A percentile compares a stretch with the other conserved stretches of the same genome.
Evolutionary conservation across 1,140 invertebrate genomes (phyloP).

Genomic region (Drosophila ambigua): DNA sequence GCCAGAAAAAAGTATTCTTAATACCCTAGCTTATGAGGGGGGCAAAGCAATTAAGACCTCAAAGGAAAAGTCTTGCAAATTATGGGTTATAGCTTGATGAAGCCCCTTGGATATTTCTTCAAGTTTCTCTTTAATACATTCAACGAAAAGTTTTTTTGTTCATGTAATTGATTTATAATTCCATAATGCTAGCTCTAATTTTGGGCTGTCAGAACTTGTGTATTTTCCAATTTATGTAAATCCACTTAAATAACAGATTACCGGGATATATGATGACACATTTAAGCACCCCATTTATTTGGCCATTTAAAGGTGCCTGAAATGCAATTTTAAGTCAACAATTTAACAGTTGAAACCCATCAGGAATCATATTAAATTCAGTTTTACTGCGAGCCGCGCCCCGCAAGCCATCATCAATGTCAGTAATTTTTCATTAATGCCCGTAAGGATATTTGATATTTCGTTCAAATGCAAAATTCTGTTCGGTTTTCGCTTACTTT

Average conservation of each 20-base stretch:
- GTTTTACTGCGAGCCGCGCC: neutral
- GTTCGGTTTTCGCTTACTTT: constrained; percentile 12
- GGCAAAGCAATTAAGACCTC: constrained; percentile 51
- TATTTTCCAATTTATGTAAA: too few species aligned
- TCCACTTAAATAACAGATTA: too few species aligned
- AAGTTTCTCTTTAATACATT: constrained; percentile 19
- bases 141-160: too few species aligned
- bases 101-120: constrained; percentile 35
- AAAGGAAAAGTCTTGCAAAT: constrained; percentile 42
- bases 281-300: too few species aligned
- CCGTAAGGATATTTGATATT: constrained; percentile 46
- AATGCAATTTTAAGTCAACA: too few species aligned
- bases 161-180: too few species aligned
- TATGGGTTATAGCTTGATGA: constrained; percentile 36
- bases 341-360: too few species aligned
- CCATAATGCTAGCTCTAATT: too few species aligned
- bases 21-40: constrained; percentile 26
- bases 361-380: too few species aligned
- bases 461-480: constrained; percentile 36
- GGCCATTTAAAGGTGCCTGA: too few species aligned
- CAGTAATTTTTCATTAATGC: constrained; percentile 36
- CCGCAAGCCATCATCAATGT: constrained; percentile 14
- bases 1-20: constrained; percentile 33
- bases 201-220: too few species aligned
- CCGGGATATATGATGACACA: too few species aligned